These are phyloP conservation scores for Exaiptasia diaphana DNA, from an alignment of 64 coral and sea anemone genomes.

Conservation along the genomic window DNA sequence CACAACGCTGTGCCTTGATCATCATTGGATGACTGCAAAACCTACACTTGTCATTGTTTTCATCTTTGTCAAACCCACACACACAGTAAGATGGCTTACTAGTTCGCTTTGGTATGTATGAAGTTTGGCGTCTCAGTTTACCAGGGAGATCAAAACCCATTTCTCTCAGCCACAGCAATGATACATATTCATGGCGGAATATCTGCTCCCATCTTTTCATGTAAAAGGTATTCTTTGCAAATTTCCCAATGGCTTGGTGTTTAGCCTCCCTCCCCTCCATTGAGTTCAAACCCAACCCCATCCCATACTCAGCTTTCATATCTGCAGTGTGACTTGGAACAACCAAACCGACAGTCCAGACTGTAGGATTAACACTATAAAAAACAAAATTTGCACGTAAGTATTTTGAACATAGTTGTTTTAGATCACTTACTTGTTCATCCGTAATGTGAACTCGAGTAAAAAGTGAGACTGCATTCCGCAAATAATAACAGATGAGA, in stretches of 20 bases:
- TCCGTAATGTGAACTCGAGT: slow-evolving; percentile 19
- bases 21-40: slow-evolving; percentile 21
- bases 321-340: slow-evolving; percentile 35
- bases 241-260: slow-evolving; percentile 43
- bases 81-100: slow-evolving; percentile 11
- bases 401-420: background rate
- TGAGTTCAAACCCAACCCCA: slow-evolving; percentile 46
- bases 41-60: slow-evolving; percentile 14
- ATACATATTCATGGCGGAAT: slow-evolving; percentile 62
- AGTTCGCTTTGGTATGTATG: slow-evolving; percentile 38
- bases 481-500: slow-evolving; percentile 20
- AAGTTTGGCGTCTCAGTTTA: background rate
- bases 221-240: slow-evolving; percentile 46
- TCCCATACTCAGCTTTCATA: slow-evolving; percentile 51
- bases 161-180: slow-evolving; percentile 58
- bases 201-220: slow-evolving; percentile 49
- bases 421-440: slow-evolving; percentile 20
- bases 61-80: slow-evolving; percentile 23
- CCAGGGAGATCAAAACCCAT: slow-evolving; percentile 41
- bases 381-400: slow-evolving; percentile 10
- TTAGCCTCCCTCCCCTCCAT: slow-evolving; percentile 67
- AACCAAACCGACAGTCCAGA: slow-evolving; percentile 54
- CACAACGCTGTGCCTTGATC: background rate
- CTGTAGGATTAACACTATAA: slow-evolving; percentile 40
- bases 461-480: slow-evolving; percentile 53